These are phyloP conservation scores for Muscicapa adusta DNA, from an alignment of 2,113 vertebrate species.

Conservation along the genomic window DNA sequence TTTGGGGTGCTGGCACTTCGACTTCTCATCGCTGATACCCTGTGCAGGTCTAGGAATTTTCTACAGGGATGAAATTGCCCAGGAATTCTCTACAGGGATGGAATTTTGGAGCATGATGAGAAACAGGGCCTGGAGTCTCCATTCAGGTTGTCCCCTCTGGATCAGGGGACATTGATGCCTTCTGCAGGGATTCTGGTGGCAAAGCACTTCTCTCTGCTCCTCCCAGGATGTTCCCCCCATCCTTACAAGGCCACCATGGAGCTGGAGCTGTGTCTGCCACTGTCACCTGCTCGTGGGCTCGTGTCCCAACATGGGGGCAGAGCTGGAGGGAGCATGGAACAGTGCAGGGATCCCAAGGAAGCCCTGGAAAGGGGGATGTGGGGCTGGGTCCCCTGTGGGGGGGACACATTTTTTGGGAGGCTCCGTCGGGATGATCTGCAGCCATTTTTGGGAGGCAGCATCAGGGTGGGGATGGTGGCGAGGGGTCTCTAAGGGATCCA, in stretches of 20 bases:
- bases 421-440: accelerated
- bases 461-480: accelerated
- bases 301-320: neutral
- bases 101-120: accelerated
- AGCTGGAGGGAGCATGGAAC: accelerated
- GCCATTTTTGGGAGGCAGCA: neutral
- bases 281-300: neutral
- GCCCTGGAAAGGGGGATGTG: too few relatives aligned
- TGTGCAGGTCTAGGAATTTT: neutral
- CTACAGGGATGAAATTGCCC: neutral
- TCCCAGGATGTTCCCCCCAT: neutral
- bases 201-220: accelerated
- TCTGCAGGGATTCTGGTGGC: accelerated
- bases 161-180: accelerated
- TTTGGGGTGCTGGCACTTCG: neutral
- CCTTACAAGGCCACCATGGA: accelerated
- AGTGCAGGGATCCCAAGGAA: neutral
- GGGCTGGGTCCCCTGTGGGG: accelerated
- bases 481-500: too few relatives aligned
- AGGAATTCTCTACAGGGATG: neutral
- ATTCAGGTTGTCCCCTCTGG: too few relatives aligned
- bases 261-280: neutral
- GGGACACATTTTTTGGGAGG: neutral
- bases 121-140: neutral
- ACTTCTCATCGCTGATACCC: accelerated